phyloP scores from a whole-genome alignment of 2,113 vertebrate species.

The Ammodytes dubius region DNA sequence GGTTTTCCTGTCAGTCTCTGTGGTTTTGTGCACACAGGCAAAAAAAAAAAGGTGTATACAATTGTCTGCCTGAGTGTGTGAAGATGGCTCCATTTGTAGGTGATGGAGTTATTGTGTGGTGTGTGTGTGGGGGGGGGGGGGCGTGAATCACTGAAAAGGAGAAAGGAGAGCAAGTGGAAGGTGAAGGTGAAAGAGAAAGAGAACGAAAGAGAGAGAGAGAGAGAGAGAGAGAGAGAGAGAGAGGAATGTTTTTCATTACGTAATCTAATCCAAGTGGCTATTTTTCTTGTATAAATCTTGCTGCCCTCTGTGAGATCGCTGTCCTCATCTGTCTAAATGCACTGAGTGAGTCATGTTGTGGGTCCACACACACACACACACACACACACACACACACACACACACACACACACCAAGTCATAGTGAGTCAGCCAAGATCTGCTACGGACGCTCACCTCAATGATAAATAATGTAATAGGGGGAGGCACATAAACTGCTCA shows the following conservation, averaged over 20 bases:
- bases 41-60: conserved; percentile 3
- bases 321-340: conserved; percentile 84
- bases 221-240: conserved; percentile 6
- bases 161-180: conserved; percentile 2
- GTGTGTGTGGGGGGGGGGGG: conserved; percentile 3
- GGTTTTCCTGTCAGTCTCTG: conserved; percentile 13
- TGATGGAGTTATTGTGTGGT: conserved; percentile 67
- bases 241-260: conserved; percentile 68
- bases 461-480: conserved; percentile 80
- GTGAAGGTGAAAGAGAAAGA: conserved; percentile 33
- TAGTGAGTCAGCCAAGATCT: conserved; percentile 80
- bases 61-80: conserved; percentile 47
- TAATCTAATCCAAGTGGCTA: conserved; percentile 81
- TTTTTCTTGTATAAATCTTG: conserved; percentile 80
- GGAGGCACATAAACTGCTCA: conserved; percentile 68
- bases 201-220: not conserved
- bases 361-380: conserved; percentile 19
- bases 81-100: conserved; percentile 66
- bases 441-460: conserved; percentile 68
- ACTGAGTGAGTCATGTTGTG: conserved; percentile 77
- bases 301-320: conserved; percentile 74
- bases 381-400: conserved; percentile 39
- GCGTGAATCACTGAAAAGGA: conserved; percentile 34
- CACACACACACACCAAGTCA: conserved; percentile 61
- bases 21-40: conserved; percentile 14